These are phyloP conservation scores for Micronycteris hirsuta DNA, from an alignment of 2,113 vertebrate species.

Conservation along the genomic window DNA sequence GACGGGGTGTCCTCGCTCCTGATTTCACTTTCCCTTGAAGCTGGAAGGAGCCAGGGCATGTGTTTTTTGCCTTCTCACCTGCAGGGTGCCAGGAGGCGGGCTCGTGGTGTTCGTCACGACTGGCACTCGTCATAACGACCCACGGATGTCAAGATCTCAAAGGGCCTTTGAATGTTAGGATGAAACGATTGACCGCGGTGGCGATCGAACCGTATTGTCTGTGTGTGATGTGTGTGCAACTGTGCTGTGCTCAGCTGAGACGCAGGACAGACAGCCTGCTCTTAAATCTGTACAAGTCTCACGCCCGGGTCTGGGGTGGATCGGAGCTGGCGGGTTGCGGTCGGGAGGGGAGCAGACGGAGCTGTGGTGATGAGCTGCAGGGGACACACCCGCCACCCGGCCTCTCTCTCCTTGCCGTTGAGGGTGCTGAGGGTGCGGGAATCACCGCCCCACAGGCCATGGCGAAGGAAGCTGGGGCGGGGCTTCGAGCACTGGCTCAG, in stretches of 20 bases:
- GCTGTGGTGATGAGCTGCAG: too few relatives aligned
- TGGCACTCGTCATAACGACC: not conserved
- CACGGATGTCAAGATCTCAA: not conserved
- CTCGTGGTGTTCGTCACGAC: not conserved
- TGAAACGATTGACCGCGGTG: not conserved
- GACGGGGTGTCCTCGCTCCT: rapidly evolving
- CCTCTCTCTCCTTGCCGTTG: not conserved
- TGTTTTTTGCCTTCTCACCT: not conserved
- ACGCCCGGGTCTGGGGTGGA: not conserved
- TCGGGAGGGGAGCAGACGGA: not conserved
- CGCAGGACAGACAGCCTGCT: not conserved
- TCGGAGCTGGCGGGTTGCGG: not conserved
- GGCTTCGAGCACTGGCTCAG: not conserved
- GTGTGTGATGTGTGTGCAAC: too few relatives aligned
- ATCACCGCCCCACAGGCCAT: not conserved
- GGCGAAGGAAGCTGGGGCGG: not conserved
- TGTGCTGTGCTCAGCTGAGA: not conserved
- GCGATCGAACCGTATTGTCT: not conserved
- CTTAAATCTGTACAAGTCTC: not conserved
- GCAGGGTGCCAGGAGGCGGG: not conserved
- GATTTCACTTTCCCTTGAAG: too few relatives aligned
- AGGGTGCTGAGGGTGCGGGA: too few relatives aligned
- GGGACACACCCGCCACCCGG: not conserved
- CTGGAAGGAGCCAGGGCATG: too few relatives aligned
- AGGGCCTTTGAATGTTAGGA: not conserved